Evolutionary conservation across 2,113 vertebrate species (phyloP).

Genomic region (Anguilla japonica): DNA sequence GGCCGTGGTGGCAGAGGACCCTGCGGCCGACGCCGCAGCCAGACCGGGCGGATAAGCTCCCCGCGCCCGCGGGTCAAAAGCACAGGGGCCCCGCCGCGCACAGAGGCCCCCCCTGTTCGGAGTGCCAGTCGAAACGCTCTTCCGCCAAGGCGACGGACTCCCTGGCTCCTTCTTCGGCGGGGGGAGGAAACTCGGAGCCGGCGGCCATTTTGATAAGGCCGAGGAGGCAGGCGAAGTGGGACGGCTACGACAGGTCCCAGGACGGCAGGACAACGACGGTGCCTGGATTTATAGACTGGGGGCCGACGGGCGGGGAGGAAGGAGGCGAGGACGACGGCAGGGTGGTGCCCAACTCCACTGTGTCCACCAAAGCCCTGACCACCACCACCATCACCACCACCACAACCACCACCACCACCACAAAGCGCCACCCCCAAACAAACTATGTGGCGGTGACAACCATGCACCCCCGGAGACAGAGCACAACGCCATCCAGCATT

Average conservation of each 20-base stretch:
- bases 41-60: conserved; percentile 46
- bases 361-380: conserved; percentile 60
- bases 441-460: conserved; percentile 67
- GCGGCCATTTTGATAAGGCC: conserved; percentile 60
- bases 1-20: conserved; percentile 57
- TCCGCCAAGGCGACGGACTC: conserved; percentile 45
- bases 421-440: conserved; percentile 58
- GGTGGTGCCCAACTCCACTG: conserved; percentile 54
- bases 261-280: conserved; percentile 74
- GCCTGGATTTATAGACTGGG: conserved; percentile 78
- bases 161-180: conserved; percentile 37
- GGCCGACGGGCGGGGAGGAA: conserved; percentile 71
- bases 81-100: conserved; percentile 44
- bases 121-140: conserved; percentile 58
- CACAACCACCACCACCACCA: conserved; percentile 57
- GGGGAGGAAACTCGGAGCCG: conserved; percentile 44
- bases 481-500: conserved; percentile 66
- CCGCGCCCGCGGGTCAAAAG: conserved; percentile 53
- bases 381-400: conserved; percentile 63
- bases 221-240: conserved; percentile 71
- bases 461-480: conserved; percentile 60
- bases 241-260: conserved; percentile 62
- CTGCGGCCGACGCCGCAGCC: conserved; percentile 54
- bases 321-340: conserved; percentile 59
- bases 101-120: conserved; percentile 59